Base-by-base conservation (phyloP, 1,140 invertebrate species). In the Drosophila carrolli region DNA sequence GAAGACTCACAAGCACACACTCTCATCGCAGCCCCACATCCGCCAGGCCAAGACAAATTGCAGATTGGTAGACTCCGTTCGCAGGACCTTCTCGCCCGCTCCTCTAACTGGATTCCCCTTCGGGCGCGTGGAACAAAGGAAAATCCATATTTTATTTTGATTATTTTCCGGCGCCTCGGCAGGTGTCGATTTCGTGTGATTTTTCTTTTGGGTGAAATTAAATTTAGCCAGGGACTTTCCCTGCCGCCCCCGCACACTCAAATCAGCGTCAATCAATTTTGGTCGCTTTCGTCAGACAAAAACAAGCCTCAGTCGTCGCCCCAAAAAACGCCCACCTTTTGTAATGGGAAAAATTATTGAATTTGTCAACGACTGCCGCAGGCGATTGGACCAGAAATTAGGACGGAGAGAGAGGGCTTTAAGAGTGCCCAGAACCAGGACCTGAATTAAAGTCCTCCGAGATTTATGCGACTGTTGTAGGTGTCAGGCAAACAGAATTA, bases 301-400 rank as follows among this genome's bases (percentile, higher is more conserved):
- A 84, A 77, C 81, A 85, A 80, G 81, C 71, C 80, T 14, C 23
- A 14, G n/a, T 9, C 37, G 1, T 8, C 29, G 29, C 4, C 19
- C 48, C 23, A 5, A 53, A 35, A 51, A 9, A 50, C 23, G 13
- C 47, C 80, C 75, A 73, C 72, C 60, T 50, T 51, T 81, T 81
- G 80, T 90, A 91, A 90, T 90, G 88, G 88, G 71, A 81, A 90
- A 90, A 90, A 90, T 90, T 90, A 90, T 91, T 91, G 88, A 91
- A 91, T 91, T 91, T 91, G 88, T 91, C 88, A 91, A 91, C 84
- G 88, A 79, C 77, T 78, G 83, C 74, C 82, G 63, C 82, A 78
- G 84, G 75, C 79, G 37, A 2, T 43, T n/a, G 35, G 40, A 10
- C 41, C 19, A n/a, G 53, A 60, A 53, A 41, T 47, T 48, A 29